Conservation (phyloP, 2,113 vertebrate species). For the Leucopsar rothschildi region DNA sequence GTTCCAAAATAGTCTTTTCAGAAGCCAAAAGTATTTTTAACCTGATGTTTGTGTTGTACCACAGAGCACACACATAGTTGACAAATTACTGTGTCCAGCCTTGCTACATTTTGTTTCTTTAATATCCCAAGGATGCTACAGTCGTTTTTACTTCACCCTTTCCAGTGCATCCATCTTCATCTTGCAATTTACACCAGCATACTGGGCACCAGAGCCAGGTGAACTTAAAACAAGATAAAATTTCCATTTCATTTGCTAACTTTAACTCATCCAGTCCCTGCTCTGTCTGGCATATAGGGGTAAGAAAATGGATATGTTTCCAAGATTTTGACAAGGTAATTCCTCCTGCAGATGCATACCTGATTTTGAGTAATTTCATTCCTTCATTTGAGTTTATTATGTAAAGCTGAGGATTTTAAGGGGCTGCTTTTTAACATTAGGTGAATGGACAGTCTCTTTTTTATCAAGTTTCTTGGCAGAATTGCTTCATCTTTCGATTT, state of each 20-base stretch:
- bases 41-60: background rate
- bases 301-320: background rate
- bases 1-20: background rate
- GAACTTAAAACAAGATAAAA: background rate
- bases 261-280: background rate
- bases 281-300: background rate
- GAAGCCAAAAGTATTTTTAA: background rate
- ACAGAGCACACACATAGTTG: rapidly evolving
- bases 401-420: background rate
- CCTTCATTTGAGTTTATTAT: background rate
- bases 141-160: background rate
- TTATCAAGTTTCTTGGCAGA: background rate
- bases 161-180: background rate
- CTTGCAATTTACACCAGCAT: background rate
- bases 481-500: background rate
- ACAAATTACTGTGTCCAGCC: background rate
- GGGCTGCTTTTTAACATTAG: background rate
- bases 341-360: background rate
- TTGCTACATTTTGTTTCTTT: background rate
- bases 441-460: background rate
- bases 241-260: background rate
- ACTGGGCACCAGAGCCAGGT: background rate
- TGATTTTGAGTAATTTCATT: background rate
- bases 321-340: background rate
- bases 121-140: background rate